Percentiles rank a stretch among this genome's conserved stretches.
Evolutionary conservation across 2,888 invertebrate genomes (phyloP).

Genomic region (Cerastis leucographa): DNA sequence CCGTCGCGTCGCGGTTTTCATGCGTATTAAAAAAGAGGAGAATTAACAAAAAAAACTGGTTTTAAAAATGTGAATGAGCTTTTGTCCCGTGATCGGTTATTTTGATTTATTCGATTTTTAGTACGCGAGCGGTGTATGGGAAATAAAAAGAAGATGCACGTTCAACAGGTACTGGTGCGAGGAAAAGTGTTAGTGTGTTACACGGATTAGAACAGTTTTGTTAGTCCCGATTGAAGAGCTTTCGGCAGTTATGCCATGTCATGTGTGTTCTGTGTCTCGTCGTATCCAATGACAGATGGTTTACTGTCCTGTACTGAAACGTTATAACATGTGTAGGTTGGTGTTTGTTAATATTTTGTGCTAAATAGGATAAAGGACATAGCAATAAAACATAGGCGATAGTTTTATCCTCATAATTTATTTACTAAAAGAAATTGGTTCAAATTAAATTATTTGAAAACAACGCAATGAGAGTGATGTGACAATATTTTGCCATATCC

Average conservation of each 20-base stretch:
- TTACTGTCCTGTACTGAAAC: neutral
- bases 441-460: neutral
- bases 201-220: slow-evolving; percentile 51
- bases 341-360: neutral
- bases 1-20: slow-evolving; percentile 75
- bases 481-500: neutral
- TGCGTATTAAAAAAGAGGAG: slow-evolving; percentile 75
- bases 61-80: slow-evolving; percentile 85
- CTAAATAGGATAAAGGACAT: neutral
- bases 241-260: slow-evolving; percentile 12
- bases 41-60: slow-evolving; percentile 82
- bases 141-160: slow-evolving; percentile 85
- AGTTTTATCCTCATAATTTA: neutral
- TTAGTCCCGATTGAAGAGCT: slow-evolving; percentile 34
- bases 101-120: slow-evolving; percentile 91
- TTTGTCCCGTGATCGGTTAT: slow-evolving; percentile 89
- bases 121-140: slow-evolving; percentile 81
- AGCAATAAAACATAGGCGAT: neutral
- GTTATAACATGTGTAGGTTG: neutral
- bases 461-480: neutral
- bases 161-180: slow-evolving; percentile 86
- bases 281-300: neutral
- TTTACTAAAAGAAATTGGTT: neutral
- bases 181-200: slow-evolving; percentile 70
- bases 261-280: neutral